Conservation (phyloP, 2,113 vertebrate species). For the Pteruthius melanotis region DNA sequence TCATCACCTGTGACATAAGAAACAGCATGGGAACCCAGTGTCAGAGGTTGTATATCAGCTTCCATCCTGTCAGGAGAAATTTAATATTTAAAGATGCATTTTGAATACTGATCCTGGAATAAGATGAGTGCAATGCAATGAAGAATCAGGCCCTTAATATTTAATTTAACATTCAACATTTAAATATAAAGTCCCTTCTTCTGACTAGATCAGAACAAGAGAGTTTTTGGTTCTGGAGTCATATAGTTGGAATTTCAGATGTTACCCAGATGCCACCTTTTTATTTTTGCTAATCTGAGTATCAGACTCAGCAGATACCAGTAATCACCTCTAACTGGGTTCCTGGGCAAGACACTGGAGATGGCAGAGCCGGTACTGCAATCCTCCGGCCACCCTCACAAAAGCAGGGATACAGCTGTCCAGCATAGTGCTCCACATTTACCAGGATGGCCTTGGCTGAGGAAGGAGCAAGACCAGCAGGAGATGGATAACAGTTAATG, state of each 20-base stretch:
- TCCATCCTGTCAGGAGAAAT: neutral
- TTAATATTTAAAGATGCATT: conserved; percentile 13
- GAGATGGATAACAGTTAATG: neutral
- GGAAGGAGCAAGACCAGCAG: neutral
- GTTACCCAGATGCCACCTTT: neutral
- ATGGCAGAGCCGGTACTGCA: neutral
- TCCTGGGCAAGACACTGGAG: neutral
- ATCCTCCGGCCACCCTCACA: neutral
- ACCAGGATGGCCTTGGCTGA: neutral
- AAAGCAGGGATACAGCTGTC: neutral
- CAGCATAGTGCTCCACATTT: neutral
- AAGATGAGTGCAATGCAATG: neutral
- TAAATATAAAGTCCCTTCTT: neutral
- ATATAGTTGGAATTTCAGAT: neutral
- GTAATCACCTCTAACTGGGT: neutral
- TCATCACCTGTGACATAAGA: conserved; percentile 9
- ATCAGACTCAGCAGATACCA: neutral
- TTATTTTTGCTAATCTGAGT: neutral
- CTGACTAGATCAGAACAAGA: neutral
- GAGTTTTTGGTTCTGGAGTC: neutral
- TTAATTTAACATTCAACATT: neutral
- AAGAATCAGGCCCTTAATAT: neutral
- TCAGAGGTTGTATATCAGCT: conserved; percentile 16
- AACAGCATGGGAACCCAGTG: neutral
- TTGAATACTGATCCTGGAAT: neutral